phyloP scores from a whole-genome alignment of 2,888 invertebrate genomes.

The Neocrepidodera transversa region DNA sequence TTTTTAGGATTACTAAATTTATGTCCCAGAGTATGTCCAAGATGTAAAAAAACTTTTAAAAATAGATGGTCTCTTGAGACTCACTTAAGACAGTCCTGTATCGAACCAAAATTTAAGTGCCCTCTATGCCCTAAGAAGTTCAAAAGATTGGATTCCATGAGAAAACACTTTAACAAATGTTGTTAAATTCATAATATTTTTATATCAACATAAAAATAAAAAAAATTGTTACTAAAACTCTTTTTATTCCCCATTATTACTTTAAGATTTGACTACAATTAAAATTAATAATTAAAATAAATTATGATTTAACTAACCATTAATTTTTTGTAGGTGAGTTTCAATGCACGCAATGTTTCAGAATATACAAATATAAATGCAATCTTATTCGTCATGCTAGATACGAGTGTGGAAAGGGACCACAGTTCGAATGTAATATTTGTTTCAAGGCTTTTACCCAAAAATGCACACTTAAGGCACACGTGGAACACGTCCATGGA shows the following conservation, averaged over 20 bases:
- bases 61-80: slow-evolving; percentile 68
- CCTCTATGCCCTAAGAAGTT: slow-evolving; percentile 30
- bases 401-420: slow-evolving; percentile 65
- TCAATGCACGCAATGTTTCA: slow-evolving; percentile 41
- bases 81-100: slow-evolving; percentile 28
- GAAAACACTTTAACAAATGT: slow-evolving; percentile 14
- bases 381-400: slow-evolving; percentile 66
- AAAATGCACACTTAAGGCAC: slow-evolving; percentile 45
- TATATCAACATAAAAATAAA: no score
- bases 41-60: slow-evolving; percentile 41
- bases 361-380: slow-evolving; percentile 47
- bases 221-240: no score
- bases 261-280: no score
- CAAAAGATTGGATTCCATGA: slow-evolving; percentile 28
- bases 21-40: slow-evolving; percentile 27
- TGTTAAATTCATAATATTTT: no score
- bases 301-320: no score
- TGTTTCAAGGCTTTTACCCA: slow-evolving; percentile 50
- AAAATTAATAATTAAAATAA: no score
- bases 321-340: slow-evolving; percentile 15
- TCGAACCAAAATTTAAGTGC: slow-evolving; percentile 38
- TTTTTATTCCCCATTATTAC: no score
- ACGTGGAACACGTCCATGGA: slow-evolving; percentile 42
- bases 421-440: slow-evolving; percentile 47
- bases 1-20: no score